Base-by-base conservation (phyloP, 2,113 vertebrate genomes). In the Gobiocypris rarus region DNA sequence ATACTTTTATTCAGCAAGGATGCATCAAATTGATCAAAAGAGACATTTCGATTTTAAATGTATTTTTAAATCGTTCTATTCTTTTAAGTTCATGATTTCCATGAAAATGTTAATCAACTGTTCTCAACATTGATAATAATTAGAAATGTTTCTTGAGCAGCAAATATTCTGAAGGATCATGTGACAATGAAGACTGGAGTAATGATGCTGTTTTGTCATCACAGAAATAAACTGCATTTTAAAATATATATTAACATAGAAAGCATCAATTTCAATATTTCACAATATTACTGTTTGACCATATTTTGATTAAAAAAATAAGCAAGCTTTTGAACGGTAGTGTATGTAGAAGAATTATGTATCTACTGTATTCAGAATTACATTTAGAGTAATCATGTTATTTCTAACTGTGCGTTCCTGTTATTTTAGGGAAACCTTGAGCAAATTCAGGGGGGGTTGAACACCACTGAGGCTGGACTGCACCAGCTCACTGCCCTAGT, bases 401-500 rank as follows among this genome's bases (percentile, higher is more conserved):
- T 41, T 50, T 52, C 10, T 19, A 19, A 50, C 38, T 83, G 41
- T 67, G 8, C 80, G 31, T 80, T 11, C 50, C 1, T 41, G 14
- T 22, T 54, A 48, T 89, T 90, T 90, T 91, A 99, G 98, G 96
- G 93, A n/a, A 94, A 93, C 52, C 92, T 99, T 83, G 93, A 95
- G 9, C 95, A 94, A 71, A 94, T 99, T 87, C 98, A 99, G 90
- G 95, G 95, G 59, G 94, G 96, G 58, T 92, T 99, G 88, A 99
- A 99, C 45, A 92, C 95, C 90, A 99, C 97, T 0, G 98, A 99
- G 92, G 95, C 97, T 89, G 96, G 95, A 90, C 91, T 99, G 73
- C 98, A 99, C 92, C 98, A 98, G 90, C 95, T 99, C 91, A 99
- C 98, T 0, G 98, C 98, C 65, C 91, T 99, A 88, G 97, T 99